phyloP scores from a whole-genome alignment of 2,113 vertebrate species.

The Thymallus thymallus region DNA sequence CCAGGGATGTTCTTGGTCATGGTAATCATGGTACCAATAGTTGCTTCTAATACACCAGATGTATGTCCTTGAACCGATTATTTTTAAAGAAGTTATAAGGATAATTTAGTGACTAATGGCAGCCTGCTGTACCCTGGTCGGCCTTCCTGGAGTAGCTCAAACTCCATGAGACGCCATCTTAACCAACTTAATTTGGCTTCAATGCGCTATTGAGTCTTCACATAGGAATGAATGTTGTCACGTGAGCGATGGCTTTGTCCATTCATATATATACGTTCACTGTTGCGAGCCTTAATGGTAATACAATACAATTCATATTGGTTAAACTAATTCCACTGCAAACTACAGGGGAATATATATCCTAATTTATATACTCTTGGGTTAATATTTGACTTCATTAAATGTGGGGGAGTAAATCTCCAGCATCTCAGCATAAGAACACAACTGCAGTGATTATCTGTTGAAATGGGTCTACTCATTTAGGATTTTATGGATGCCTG shows the following conservation, averaged over 20 bases:
- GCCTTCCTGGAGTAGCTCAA: too few species aligned
- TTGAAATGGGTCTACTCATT: constrained; percentile 79
- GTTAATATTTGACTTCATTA: constrained; percentile 69
- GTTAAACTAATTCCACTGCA: too few species aligned
- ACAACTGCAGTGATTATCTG: constrained; percentile 71
- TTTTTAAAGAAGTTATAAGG: too few species aligned
- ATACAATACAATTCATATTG: neutral
- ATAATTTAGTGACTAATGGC: neutral
- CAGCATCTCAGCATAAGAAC: constrained; percentile 66
- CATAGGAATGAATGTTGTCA: too few species aligned
- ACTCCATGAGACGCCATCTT: too few species aligned
- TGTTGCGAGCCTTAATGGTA: neutral
- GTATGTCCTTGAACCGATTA: too few species aligned
- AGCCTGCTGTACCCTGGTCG: too few species aligned
- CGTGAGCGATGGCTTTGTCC: too few species aligned
- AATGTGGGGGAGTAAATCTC: constrained; percentile 61
- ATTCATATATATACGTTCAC: too few species aligned
- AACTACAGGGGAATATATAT: too few species aligned
- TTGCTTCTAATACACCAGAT: neutral
- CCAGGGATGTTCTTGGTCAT: neutral
- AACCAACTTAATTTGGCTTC: too few species aligned
- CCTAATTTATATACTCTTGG: constrained; percentile 17
- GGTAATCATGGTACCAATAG: neutral
- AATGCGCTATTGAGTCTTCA: too few species aligned
- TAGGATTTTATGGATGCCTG: constrained; percentile 77